Evolutionary conservation across 2,888 invertebrate genomes (phyloP).

Genomic region (Chrysolina americana): DNA sequence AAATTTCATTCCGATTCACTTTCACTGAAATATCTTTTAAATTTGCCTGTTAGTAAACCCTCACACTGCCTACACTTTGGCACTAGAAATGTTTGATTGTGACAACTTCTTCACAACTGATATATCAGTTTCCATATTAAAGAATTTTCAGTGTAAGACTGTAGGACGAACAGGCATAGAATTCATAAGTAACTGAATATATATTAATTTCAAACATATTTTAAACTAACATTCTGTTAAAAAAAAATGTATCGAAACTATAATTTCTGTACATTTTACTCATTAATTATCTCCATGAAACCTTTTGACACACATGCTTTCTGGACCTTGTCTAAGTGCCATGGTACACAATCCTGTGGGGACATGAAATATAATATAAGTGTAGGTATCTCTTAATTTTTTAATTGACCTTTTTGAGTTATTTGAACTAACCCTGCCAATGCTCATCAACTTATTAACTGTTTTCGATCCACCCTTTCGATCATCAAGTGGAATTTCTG

Average conservation of each 20-base stretch:
- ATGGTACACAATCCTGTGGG: constrained; percentile 3
- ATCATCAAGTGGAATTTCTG: background rate
- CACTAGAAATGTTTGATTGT: too few species aligned
- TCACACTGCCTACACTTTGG: too few species aligned
- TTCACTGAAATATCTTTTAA: too few species aligned
- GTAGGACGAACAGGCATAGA: too few species aligned
- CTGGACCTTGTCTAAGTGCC: background rate
- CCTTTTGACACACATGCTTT: background rate
- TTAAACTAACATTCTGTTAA: too few species aligned
- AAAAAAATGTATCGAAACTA: background rate
- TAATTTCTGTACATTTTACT: background rate
- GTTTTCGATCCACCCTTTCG: background rate
- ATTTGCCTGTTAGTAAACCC: too few species aligned
- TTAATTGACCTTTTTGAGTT: background rate
- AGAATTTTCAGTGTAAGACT: too few species aligned
- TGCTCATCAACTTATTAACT: too few species aligned
- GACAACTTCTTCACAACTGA: too few species aligned
- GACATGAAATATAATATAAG: background rate
- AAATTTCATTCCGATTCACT: too few species aligned
- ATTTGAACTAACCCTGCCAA: background rate
- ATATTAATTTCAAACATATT: too few species aligned
- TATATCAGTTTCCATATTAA: too few species aligned
- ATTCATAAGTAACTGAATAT: background rate
- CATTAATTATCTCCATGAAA: background rate
- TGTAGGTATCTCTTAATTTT: background rate